phyloP scores from a whole-genome alignment of 2,113 vertebrate genomes.

The Sylvietta virens region DNA sequence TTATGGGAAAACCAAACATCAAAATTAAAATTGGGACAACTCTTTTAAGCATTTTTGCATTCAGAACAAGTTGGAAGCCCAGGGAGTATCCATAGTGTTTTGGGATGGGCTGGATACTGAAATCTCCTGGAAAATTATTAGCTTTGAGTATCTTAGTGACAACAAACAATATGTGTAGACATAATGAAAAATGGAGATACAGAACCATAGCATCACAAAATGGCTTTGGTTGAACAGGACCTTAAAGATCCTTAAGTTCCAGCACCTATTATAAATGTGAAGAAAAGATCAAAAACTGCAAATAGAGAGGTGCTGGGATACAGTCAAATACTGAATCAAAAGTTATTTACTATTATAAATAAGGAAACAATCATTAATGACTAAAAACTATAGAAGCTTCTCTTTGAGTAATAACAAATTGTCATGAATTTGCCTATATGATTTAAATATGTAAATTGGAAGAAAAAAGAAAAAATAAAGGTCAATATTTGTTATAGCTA shows the following conservation, averaged over 20 bases:
- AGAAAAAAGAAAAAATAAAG: background rate
- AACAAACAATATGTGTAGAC: background rate
- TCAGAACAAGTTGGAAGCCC: background rate
- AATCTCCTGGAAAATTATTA: background rate
- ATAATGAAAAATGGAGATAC: background rate
- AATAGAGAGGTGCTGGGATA: background rate
- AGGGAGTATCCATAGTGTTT: background rate
- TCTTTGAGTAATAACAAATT: background rate
- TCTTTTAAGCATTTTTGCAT: background rate
- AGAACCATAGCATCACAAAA: background rate
- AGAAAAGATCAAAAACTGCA: background rate
- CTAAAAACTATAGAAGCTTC: background rate
- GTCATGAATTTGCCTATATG: background rate
- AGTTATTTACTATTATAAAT: background rate
- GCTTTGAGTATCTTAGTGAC: background rate
- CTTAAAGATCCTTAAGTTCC: background rate
- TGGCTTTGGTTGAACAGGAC: background rate
- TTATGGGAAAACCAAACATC: background rate
- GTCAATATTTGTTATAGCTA: background rate
- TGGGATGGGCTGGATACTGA: background rate
- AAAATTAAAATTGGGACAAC: background rate
- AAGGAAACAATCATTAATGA: background rate
- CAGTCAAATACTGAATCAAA: background rate
- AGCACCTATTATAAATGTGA: background rate
- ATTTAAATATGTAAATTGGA: background rate